These are phyloP conservation scores for Cyprinodon diabolis DNA, from an alignment of 2,797 vertebrate species.

Conservation along the genomic window DNA sequence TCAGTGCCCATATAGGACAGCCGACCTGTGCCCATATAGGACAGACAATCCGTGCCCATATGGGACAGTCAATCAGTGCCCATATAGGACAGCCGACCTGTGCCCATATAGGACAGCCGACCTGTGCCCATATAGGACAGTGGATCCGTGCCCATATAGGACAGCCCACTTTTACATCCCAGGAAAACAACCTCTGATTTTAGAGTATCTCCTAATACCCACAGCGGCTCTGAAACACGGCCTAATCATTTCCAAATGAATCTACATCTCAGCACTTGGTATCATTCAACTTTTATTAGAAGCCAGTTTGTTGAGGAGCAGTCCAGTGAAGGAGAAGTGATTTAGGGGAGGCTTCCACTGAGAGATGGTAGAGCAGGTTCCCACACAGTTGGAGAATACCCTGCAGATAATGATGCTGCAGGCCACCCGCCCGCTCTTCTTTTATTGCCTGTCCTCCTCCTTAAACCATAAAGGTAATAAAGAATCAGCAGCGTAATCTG, in stretches of 20 bases:
- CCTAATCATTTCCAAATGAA: neutral
- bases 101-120: no score
- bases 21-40: no score
- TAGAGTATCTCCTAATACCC: neutral
- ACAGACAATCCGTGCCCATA: no score
- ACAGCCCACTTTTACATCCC: no score
- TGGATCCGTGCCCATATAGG: no score
- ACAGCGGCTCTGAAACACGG: neutral
- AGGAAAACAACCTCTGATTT: no score
- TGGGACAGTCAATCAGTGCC: no score
- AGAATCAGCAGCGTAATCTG: slow-evolving; percentile 10
- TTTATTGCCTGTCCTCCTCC: slow-evolving; percentile 30
- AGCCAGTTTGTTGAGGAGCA: neutral
- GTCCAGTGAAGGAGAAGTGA: neutral
- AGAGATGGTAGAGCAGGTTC: slow-evolving; percentile 16
- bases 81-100: no score
- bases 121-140: no score
- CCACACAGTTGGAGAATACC: slow-evolving; percentile 34
- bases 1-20: no score
- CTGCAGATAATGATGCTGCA: slow-evolving; percentile 56
- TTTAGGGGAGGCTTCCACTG: neutral
- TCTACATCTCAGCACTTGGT: neutral
- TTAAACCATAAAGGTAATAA: slow-evolving; percentile 24
- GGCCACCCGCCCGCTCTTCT: neutral
- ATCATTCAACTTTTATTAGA: neutral